Evolutionary conservation across 2,888 invertebrate species (phyloP), one percentile per base, ranked within the genome.

Genomic region (Drosophila greeni): DNA sequence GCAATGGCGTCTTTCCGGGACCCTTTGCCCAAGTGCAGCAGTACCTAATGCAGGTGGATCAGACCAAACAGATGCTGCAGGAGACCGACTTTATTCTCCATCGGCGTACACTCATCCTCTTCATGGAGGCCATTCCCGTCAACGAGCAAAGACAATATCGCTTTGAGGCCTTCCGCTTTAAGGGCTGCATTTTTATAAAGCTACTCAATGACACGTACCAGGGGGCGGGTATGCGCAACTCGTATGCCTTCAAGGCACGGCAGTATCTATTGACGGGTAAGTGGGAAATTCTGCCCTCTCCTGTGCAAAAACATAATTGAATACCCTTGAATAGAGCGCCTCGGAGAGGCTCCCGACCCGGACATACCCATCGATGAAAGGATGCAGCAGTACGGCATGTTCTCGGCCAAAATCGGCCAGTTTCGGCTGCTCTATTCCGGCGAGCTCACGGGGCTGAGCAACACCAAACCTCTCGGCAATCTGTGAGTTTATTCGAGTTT

Each of bases 341-440:
- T 40, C 1, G 73, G 55, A 9, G 14, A 24, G 37, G 2, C 8
- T 11, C 47, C 58, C 8, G 26, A 52, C 12, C 8, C 9, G 5
- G 14, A 45, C 3, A 2, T 2, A 2, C 14, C 34, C 1, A 8
- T 70, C 2, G 37, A 73, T 53, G 14, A 36, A 11, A 54, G 42
- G 2, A 7, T n/a, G 5, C 47, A 64, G 23, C 20, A 54, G 2
- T 73, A 55, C 12, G 73, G 57, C 29, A 43, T 18, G 2, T 62
- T 73, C 24, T n/a, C 37, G 1, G 73, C 73, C 8, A 51, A 34
- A 7, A 2, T 73, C 20, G 73, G 51, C 11, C 16, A 54, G 3
- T 36, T 69, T n/a, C 40, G 56, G 5, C n/a, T 73, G 18, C 8
- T 73, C 1, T 71, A 73, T 18, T 24, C 73, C 8, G 36, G 24